Conservation (phyloP, 2,888 invertebrate species). For the Galerucella calmariensis region DNA sequence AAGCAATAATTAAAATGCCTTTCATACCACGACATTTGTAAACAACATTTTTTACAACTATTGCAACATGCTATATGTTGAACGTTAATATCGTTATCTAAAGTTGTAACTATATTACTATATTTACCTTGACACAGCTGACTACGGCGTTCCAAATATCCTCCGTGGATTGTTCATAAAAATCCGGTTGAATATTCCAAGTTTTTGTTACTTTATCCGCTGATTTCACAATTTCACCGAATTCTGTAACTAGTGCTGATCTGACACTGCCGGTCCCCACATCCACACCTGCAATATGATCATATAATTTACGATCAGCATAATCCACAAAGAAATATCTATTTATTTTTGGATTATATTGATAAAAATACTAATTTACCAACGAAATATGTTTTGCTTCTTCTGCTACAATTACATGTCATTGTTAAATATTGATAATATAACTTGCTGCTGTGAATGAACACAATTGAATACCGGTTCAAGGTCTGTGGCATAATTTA, state of each 20-base stretch:
- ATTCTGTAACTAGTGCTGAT: constrained; percentile 79
- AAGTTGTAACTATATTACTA: neutral
- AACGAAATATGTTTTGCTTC: constrained; percentile 26
- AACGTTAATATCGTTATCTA: constrained; percentile 9
- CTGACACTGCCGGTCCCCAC: constrained; percentile 93
- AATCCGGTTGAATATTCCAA: constrained; percentile 76
- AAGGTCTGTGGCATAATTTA: constrained; percentile 27
- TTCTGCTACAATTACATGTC: constrained; percentile 20
- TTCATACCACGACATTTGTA: no score
- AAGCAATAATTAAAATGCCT: no score
- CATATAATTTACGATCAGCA: neutral
- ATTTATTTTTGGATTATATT: neutral
- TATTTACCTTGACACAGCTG: constrained; percentile 77
- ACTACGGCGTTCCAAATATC: constrained; percentile 87
- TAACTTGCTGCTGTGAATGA: neutral
- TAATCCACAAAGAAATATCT: constrained; percentile 3
- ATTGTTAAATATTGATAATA: constrained; percentile 16
- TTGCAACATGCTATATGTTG: neutral
- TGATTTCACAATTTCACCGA: constrained; percentile 75
- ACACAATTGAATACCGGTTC: constrained; percentile 20
- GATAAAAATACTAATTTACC: constrained; percentile 18
- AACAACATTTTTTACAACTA: neutral
- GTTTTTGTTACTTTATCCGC: constrained; percentile 76
- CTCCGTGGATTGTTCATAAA: constrained; percentile 91
- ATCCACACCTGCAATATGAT: constrained; percentile 81